Evolutionary conservation across 2,113 vertebrate genomes (phyloP).

Genomic region (Rhea pennata): DNA sequence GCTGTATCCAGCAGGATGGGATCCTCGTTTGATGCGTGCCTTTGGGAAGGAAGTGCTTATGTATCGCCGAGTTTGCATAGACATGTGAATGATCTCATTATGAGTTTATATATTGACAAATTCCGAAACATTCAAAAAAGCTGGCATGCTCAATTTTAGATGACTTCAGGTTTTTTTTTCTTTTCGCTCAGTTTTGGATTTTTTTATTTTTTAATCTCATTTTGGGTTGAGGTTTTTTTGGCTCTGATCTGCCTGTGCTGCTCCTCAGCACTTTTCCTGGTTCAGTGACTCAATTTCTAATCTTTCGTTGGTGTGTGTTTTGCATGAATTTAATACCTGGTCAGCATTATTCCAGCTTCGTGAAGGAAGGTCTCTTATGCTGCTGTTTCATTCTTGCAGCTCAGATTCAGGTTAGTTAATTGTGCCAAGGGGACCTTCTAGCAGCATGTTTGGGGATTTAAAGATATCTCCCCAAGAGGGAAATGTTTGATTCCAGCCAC

Average conservation of each 20-base stretch:
- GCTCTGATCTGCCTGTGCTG: neutral
- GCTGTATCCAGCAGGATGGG: neutral
- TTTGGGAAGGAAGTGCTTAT: neutral
- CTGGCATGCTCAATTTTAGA: neutral
- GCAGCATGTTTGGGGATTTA: neutral
- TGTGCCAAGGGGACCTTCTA: neutral
- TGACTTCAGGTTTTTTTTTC: neutral
- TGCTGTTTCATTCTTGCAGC: neutral
- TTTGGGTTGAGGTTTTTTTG: neutral
- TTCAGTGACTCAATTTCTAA: conserved; percentile 48
- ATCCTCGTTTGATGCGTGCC: neutral
- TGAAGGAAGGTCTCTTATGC: neutral
- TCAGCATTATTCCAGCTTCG: neutral
- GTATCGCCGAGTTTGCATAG: neutral
- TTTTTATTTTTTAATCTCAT: neutral
- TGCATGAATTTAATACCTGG: conserved; percentile 46
- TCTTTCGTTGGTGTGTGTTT: neutral
- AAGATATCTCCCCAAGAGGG: neutral
- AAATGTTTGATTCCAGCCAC: neutral
- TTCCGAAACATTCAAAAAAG: neutral
- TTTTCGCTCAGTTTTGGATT: neutral
- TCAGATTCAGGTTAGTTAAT: neutral
- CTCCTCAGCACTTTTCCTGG: conserved; percentile 40
- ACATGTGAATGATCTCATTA: neutral
- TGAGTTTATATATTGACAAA: neutral